Conservation (phyloP, 2,888 invertebrate species). For the Malthinus flaveolus region DNA sequence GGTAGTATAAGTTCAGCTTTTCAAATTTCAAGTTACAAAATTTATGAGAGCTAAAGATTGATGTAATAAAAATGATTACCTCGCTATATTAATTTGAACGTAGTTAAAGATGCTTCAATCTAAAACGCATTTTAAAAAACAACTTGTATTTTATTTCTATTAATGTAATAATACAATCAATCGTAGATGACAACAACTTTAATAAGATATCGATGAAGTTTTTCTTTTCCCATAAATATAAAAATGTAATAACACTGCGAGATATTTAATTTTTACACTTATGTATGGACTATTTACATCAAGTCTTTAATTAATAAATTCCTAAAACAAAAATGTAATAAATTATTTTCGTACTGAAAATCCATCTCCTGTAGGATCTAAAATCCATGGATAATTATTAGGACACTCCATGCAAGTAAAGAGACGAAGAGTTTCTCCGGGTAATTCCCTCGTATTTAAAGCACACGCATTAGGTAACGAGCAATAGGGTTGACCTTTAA, state of each 20-base stretch:
- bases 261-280: slow-evolving; percentile 20
- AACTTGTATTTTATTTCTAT: too few relatives aligned
- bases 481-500: slow-evolving; percentile 91
- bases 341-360: slow-evolving; percentile 78
- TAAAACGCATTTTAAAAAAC: too few relatives aligned
- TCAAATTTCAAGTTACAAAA: too few relatives aligned
- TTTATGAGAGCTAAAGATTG: too few relatives aligned
- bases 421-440: slow-evolving; percentile 87
- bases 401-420: slow-evolving; percentile 97
- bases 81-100: too few relatives aligned
- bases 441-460: slow-evolving; percentile 84
- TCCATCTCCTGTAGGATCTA: slow-evolving; percentile 93
- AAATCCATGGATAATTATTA: slow-evolving; percentile 92
- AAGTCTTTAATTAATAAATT: slow-evolving; percentile 28
- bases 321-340: slow-evolving; percentile 16
- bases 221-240: slow-evolving; percentile 8
- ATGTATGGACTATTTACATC: slow-evolving; percentile 33
- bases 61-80: too few relatives aligned
- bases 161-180: too few relatives aligned
- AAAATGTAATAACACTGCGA: slow-evolving; percentile 22
- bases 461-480: slow-evolving; percentile 91
- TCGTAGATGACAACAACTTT: too few relatives aligned
- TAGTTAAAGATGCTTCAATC: too few relatives aligned
- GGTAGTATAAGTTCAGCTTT: too few relatives aligned
- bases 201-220: too few relatives aligned